These are phyloP conservation scores for Erannis defoliaria DNA, from an alignment of 2,888 invertebrate genomes.

Conservation along the genomic window DNA sequence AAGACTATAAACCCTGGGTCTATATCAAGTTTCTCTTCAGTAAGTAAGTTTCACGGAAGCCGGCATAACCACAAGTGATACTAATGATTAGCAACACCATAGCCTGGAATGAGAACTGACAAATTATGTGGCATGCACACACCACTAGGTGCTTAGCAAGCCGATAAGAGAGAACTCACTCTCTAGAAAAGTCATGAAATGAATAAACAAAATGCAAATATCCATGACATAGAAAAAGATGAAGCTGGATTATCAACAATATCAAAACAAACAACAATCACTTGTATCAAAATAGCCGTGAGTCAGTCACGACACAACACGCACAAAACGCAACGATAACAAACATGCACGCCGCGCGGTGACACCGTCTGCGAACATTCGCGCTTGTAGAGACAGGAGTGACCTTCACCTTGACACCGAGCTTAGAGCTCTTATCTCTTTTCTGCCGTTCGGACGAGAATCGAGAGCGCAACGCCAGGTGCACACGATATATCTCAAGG, in stretches of 20 bases:
- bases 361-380: slow-evolving; percentile 11
- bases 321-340: slow-evolving; percentile 17
- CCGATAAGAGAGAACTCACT: too few relatives aligned
- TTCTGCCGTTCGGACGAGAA: background rate
- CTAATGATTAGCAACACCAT: too few relatives aligned
- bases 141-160: too few relatives aligned
- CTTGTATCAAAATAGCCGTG: slow-evolving; percentile 25
- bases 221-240: background rate
- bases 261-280: slow-evolving; percentile 17
- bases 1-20: too few relatives aligned
- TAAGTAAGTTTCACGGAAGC: background rate
- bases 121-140: too few relatives aligned
- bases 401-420: slow-evolving; percentile 30
- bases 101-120: too few relatives aligned
- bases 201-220: background rate
- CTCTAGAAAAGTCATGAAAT: too few relatives aligned
- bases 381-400: slow-evolving; percentile 9
- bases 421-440: slow-evolving; percentile 17
- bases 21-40: background rate
- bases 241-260: slow-evolving; percentile 9
- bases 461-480: background rate
- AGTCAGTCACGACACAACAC: slow-evolving; percentile 23
- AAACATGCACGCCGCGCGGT: background rate
- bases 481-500: background rate
- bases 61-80: background rate